Percentiles rank a stretch among this genome's conserved stretches.
Evolutionary conservation across 1,140 invertebrate genomes (phyloP).

Genomic region (Ridgeia piscesae): DNA sequence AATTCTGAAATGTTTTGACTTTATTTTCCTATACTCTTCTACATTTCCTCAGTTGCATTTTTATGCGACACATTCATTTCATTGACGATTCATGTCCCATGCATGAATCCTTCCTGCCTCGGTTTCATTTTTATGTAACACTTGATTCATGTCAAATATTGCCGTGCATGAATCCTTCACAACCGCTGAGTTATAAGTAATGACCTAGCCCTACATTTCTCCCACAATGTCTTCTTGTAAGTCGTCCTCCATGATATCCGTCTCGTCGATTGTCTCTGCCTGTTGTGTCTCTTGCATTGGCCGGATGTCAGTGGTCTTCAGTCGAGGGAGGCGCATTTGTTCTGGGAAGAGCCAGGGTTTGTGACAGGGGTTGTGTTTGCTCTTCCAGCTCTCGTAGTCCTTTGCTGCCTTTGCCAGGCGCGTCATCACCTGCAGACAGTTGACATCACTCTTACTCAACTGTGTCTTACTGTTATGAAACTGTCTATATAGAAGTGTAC

Average conservation of each 20-base stretch:
- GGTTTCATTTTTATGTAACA: no score
- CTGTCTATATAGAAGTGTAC: no score
- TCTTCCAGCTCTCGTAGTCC: constrained; percentile 79
- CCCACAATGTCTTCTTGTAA: constrained; percentile 25
- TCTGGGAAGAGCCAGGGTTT: constrained; percentile 88
- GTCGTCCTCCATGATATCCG: constrained; percentile 25
- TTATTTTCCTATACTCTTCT: neutral
- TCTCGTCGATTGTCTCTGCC: constrained; percentile 25
- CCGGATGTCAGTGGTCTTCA: constrained; percentile 48
- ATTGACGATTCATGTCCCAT: neutral
- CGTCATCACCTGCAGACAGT: constrained; percentile 67
- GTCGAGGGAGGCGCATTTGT: constrained; percentile 70
- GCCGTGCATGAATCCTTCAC: no score
- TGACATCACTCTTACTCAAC: no score
- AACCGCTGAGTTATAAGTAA: no score
- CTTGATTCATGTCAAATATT: no score
- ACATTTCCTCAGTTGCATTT: neutral
- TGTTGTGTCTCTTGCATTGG: constrained; percentile 7
- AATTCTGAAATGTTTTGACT: neutral
- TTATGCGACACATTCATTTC: neutral
- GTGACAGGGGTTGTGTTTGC: constrained; percentile 70
- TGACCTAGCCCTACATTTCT: neutral
- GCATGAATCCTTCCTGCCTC: neutral
- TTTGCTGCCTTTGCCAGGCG: constrained; percentile 79
- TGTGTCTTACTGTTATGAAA: no score